A percentile compares a stretch with the other conserved stretches of the same genome.
These are phyloP conservation scores for Lathamus discolor DNA, from an alignment of 2,113 vertebrate species.

Conservation along the genomic window DNA sequence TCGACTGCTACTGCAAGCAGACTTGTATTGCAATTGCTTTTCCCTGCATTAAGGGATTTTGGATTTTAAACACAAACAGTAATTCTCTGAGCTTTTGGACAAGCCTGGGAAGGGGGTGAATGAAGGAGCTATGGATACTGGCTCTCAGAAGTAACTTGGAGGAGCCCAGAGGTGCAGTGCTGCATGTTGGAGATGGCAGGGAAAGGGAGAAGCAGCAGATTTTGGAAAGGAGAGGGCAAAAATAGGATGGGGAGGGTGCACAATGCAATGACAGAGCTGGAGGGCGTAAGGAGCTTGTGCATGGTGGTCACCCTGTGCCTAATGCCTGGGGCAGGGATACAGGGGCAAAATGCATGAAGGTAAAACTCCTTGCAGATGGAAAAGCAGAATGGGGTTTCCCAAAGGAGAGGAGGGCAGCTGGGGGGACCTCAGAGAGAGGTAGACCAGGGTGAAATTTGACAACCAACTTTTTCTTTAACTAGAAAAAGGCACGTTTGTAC, in stretches of 20 bases:
- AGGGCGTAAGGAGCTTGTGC: neutral
- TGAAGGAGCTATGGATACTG: neutral
- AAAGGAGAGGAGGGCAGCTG: neutral
- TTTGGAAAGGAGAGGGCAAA: neutral
- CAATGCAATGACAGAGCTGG: neutral
- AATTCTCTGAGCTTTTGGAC: neutral
- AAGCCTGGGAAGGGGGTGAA: neutral
- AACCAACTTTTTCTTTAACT: neutral
- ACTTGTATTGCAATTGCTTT: neutral
- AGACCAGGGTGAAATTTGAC: neutral
- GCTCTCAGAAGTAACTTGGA: neutral
- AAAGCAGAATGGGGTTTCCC: neutral
- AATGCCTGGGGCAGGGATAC: neutral
- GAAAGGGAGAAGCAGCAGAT: neutral
- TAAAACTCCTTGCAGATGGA: neutral
- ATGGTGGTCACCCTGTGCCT: rapidly evolving
- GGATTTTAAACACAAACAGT: neutral
- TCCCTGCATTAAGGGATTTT: neutral
- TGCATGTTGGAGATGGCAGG: neutral
- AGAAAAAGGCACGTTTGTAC: neutral
- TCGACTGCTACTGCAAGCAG: neutral
- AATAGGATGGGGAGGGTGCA: neutral
- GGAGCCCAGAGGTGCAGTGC: neutral
- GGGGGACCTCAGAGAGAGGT: neutral
- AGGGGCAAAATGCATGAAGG: neutral